These are phyloP conservation scores for Acropternis orthonyx DNA, from an alignment of 2,797 vertebrate genomes.

Conservation along the genomic window DNA sequence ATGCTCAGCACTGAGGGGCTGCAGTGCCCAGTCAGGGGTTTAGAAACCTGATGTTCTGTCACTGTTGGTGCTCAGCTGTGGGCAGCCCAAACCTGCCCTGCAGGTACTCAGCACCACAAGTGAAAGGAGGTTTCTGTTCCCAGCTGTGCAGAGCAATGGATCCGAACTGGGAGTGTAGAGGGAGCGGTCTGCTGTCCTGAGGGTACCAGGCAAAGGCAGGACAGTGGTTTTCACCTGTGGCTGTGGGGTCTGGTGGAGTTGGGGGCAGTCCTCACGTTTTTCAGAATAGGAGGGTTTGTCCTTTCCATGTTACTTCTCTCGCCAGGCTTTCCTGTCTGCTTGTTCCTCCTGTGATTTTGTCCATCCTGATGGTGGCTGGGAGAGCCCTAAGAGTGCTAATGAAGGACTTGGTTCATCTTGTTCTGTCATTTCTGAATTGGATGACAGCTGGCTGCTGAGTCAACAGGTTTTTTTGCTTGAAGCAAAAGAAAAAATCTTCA, in stretches of 20 bases:
- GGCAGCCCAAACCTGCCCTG: background rate
- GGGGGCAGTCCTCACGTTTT: background rate
- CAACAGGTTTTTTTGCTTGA: background rate
- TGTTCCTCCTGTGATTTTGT: background rate
- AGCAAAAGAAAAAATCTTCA: background rate
- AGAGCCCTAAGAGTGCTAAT: background rate
- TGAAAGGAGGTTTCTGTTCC: background rate
- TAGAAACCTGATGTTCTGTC: background rate
- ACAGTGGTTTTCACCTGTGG: background rate
- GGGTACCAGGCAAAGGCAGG: background rate
- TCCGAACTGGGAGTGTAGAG: fast-evolving
- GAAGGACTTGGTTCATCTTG: background rate
- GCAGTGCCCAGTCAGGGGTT: background rate
- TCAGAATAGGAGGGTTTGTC: background rate
- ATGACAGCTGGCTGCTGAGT: background rate
- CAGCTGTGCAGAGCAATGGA: fast-evolving
- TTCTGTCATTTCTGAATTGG: background rate
- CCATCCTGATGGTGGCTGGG: background rate
- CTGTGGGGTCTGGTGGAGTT: background rate
- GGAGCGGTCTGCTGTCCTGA: background rate
- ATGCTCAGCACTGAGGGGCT: fast-evolving
- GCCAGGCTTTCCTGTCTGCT: background rate
- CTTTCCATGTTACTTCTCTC: background rate
- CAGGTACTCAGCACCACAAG: background rate
- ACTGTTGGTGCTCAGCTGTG: background rate